phyloP scores from a whole-genome alignment of 2,113 vertebrate species.

The Zapornia atra region DNA sequence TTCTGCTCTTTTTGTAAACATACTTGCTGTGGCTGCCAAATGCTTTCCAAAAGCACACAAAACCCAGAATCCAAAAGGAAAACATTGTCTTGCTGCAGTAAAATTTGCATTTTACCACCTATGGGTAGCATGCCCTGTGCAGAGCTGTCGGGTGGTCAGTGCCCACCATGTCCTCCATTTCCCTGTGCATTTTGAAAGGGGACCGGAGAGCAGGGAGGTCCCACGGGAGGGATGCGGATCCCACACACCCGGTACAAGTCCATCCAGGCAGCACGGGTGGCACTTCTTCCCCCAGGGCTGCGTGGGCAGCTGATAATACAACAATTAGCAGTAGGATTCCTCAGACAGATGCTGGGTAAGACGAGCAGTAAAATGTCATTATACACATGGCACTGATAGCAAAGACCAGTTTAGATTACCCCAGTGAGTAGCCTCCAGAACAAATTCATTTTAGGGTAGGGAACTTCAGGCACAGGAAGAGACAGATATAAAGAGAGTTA shows the following conservation, averaged over 20 bases:
- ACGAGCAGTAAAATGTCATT: conserved; percentile 20
- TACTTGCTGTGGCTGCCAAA: conserved; percentile 39
- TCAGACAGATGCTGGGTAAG: background rate
- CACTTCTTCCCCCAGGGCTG: background rate
- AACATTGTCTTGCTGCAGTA: conserved; percentile 45
- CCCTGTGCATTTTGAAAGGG: accelerated
- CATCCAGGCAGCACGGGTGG: background rate
- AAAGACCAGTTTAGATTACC: background rate
- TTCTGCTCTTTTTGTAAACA: conserved; percentile 68
- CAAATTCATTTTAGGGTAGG: conserved; percentile 9
- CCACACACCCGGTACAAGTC: accelerated
- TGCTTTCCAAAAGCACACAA: conserved; percentile 69
- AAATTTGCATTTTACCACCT: conserved; percentile 23
- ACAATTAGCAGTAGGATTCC: background rate
- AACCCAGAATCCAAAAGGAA: conserved; percentile 38
- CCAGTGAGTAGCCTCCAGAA: background rate
- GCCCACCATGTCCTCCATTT: background rate
- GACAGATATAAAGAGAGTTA: background rate
- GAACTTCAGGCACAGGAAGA: conserved; percentile 7
- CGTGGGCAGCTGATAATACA: background rate
- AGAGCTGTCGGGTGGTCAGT: accelerated
- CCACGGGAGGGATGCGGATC: accelerated
- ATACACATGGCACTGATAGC: background rate
- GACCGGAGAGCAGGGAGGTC: background rate
- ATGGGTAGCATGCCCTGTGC: accelerated